Conservation (phyloP, 2,113 vertebrate genomes). For the Phainopepla nitens region DNA sequence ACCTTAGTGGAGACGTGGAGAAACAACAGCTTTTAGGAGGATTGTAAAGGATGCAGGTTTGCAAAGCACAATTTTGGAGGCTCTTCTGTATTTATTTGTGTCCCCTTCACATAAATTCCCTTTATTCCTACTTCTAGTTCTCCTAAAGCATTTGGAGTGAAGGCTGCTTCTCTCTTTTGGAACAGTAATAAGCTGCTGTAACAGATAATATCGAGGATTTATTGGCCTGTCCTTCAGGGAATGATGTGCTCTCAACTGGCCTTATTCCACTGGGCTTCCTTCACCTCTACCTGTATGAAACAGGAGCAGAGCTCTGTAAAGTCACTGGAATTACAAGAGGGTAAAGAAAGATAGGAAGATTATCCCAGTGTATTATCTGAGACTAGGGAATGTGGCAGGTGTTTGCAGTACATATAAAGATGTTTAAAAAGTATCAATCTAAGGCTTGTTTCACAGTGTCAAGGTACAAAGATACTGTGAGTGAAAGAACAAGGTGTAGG, state of each 20-base stretch:
- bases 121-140: not conserved
- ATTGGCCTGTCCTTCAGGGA: not conserved
- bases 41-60: not conserved
- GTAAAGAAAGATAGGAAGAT: not conserved
- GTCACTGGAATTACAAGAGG: not conserved
- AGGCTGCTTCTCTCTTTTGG: slow-evolving; percentile 25
- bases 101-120: not conserved
- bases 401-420: not conserved
- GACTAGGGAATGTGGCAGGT: not conserved
- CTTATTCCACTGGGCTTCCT: not conserved
- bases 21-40: not conserved
- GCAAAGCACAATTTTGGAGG: not conserved
- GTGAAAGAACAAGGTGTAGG: not conserved
- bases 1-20: not conserved
- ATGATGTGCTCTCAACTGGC: not conserved
- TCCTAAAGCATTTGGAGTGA: not conserved
- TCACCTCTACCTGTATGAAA: not conserved
- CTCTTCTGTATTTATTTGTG: not conserved
- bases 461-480: not conserved
- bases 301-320: not conserved
- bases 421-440: not conserved
- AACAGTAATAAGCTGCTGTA: not conserved
- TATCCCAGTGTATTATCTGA: not conserved
- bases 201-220: not conserved
- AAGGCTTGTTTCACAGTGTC: not conserved